These are phyloP conservation scores for Eueides isabella DNA, from an alignment of 1,140 invertebrate species.

Conservation along the genomic window DNA sequence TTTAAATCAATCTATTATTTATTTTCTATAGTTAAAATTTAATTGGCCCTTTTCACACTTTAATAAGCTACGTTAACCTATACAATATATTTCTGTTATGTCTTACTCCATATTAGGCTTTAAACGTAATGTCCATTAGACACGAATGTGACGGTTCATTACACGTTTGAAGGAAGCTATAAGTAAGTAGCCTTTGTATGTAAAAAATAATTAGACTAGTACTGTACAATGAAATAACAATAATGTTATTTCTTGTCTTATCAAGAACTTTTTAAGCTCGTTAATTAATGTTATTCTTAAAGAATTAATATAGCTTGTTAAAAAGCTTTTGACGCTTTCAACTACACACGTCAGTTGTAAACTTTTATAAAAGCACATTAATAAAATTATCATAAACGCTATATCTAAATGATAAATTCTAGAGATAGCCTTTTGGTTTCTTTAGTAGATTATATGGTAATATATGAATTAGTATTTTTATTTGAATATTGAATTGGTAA, in stretches of 20 bases:
- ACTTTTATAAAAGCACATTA: not conserved
- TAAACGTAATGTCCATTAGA: slow-evolving; percentile 23
- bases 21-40: not conserved
- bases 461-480: not conserved
- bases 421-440: not conserved
- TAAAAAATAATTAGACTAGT: slow-evolving; percentile 1
- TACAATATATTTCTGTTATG: slow-evolving; percentile 15
- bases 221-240: not conserved
- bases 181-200: not conserved
- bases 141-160: slow-evolving; percentile 20
- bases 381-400: not conserved
- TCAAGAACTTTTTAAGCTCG: not conserved
- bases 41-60: not conserved
- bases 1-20: no score
- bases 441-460: no score
- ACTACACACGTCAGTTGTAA: not conserved
- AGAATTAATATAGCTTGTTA: not conserved
- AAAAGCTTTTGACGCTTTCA: not conserved
- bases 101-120: slow-evolving; percentile 20
- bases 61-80: not conserved
- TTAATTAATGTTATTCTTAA: not conserved
- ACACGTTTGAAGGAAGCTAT: not conserved
- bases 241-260: not conserved
- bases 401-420: not conserved
- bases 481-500: not conserved